Conservation (phyloP, 2,888 invertebrate genomes). For the Chrysolina americana region DNA sequence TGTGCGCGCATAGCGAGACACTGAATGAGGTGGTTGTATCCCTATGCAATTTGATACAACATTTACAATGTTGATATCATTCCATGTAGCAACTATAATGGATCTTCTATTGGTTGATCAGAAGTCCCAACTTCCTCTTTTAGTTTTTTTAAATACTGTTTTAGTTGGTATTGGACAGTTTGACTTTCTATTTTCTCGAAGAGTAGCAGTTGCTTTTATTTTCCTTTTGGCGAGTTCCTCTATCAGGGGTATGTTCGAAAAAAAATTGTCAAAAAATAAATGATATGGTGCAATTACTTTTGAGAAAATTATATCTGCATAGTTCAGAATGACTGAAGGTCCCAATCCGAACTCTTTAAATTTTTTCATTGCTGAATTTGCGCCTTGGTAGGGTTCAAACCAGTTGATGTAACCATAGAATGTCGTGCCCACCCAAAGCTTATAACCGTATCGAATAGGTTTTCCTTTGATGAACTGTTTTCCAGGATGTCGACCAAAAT, state of each 20-base stretch:
- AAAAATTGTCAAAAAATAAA: slow-evolving; percentile 30
- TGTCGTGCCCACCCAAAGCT: slow-evolving; percentile 19
- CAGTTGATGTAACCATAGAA: slow-evolving; percentile 17
- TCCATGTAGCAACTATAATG: slow-evolving; percentile 33
- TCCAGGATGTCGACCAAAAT: slow-evolving; percentile 5
- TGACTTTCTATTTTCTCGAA: slow-evolving; percentile 24
- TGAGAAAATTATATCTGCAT: slow-evolving; percentile 26
- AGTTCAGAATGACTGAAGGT: slow-evolving; percentile 18
- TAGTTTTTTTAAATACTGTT: slow-evolving; percentile 31
- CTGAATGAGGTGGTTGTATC: slow-evolving; percentile 13
- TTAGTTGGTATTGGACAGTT: slow-evolving; percentile 15
- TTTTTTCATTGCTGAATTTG: slow-evolving; percentile 8
- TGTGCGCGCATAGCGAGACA: slow-evolving; percentile 5
- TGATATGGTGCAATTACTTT: slow-evolving; percentile 25
- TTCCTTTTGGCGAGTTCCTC: slow-evolving; percentile 28
- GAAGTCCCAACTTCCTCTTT: slow-evolving; percentile 34
- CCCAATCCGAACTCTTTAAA: slow-evolving; percentile 9
- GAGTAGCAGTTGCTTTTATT: slow-evolving; percentile 30
- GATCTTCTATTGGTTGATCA: slow-evolving; percentile 32
- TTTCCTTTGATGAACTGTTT: slow-evolving; percentile 25
- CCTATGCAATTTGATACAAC: slow-evolving; percentile 30
- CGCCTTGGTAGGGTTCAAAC: slow-evolving; percentile 16
- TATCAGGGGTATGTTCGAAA: slow-evolving; percentile 18
- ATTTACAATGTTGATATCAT: slow-evolving; percentile 41
- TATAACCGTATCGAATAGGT: not conserved